phyloP scores from a whole-genome alignment of 2,888 invertebrate genomes.

The Andrena dorsata region DNA sequence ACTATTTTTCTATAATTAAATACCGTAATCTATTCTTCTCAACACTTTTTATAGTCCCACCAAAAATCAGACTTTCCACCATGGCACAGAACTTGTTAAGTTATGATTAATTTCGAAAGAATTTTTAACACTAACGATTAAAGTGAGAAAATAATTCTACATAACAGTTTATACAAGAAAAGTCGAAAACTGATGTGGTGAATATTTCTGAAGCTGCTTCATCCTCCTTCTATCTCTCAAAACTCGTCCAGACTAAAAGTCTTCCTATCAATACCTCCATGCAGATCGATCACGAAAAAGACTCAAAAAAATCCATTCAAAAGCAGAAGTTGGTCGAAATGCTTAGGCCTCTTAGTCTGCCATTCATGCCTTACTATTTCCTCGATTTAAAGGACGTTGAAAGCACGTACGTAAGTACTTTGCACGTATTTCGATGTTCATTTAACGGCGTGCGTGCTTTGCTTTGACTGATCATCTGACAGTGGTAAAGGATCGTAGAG shows the following conservation, averaged over 20 bases:
- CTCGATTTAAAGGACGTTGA: not conserved
- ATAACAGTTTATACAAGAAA: no score
- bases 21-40: no score
- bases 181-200: no score
- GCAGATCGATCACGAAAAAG: not conserved
- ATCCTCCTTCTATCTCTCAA: no score
- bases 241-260: not conserved
- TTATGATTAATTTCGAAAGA: no score
- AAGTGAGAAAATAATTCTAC: no score
- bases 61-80: no score
- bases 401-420: not conserved
- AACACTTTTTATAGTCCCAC: no score
- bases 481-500: not conserved
- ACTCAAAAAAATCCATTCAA: not conserved
- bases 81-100: no score
- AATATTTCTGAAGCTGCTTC: no score
- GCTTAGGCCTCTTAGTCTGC: not conserved
- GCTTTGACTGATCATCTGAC: constrained; percentile 1
- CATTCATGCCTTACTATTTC: not conserved
- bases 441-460: not conserved
- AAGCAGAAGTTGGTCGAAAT: not conserved
- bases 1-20: no score
- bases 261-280: not conserved
- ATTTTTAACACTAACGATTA: no score
- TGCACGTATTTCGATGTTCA: not conserved